phyloP scores from a whole-genome alignment of 1,140 invertebrate species.

The Odontomachus brunneus region DNA sequence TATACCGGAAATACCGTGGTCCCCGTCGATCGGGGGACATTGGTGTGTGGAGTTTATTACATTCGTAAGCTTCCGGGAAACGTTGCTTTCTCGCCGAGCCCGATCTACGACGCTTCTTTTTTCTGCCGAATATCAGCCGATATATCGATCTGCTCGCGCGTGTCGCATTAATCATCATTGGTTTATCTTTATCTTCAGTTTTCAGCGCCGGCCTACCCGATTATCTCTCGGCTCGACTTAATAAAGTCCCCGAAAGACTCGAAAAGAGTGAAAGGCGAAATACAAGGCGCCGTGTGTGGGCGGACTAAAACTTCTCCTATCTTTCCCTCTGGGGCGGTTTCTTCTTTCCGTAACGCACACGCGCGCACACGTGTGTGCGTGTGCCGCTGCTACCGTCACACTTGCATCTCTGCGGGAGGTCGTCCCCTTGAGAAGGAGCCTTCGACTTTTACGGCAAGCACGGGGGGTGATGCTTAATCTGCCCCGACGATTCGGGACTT shows the following conservation, averaged over 20 bases:
- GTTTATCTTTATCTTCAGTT: conserved; percentile 73
- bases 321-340: conserved; percentile 1
- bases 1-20: conserved; percentile 9
- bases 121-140: neutral
- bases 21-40: neutral
- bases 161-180: conserved; percentile 50
- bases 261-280: conserved; percentile 2
- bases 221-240: conserved; percentile 52
- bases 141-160: neutral
- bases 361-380: conserved; percentile 3
- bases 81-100: conserved; percentile 6
- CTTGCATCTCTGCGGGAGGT: conserved; percentile 47
- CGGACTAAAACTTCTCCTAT: conserved; percentile 39
- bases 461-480: conserved; percentile 62
- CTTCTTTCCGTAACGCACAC: conserved; percentile 34
- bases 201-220: conserved; percentile 63
- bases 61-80: conserved; percentile 39
- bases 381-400: neutral
- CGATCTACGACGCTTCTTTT: conserved; percentile 44
- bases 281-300: conserved; percentile 32
- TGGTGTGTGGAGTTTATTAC: conserved; percentile 11
- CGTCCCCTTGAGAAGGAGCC: conserved; percentile 28
- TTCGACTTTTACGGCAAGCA: conserved; percentile 33
- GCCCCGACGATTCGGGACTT: conserved; percentile 55
- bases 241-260: neutral